These are phyloP conservation scores for Lasioglossum calceatum DNA, from an alignment of 2,888 invertebrate genomes.

Conservation along the genomic window DNA sequence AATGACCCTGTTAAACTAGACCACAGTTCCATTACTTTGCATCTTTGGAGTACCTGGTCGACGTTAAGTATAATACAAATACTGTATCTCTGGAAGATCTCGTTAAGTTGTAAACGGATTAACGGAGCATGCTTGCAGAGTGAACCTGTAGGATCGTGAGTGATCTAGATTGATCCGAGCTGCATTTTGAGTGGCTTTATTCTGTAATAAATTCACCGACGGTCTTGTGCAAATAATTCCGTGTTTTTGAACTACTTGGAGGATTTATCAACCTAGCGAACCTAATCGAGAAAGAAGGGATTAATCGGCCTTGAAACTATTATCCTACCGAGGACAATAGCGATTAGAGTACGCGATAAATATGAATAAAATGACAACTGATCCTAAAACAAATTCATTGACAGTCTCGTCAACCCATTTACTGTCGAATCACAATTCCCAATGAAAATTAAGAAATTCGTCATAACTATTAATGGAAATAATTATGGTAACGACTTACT, in stretches of 20 bases:
- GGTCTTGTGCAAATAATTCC: neutral
- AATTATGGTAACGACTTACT: no score
- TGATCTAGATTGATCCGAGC: neutral
- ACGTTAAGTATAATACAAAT: neutral
- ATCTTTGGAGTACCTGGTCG: neutral
- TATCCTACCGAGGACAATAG: no score
- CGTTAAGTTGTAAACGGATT: neutral
- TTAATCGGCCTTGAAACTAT: neutral
- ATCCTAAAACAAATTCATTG: no score
- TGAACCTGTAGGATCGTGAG: neutral
- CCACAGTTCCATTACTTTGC: neutral
- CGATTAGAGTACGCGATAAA: no score
- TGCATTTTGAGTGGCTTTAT: neutral
- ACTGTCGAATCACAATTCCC: no score
- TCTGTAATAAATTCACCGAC: neutral
- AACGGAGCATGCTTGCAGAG: neutral
- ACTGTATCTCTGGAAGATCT: neutral
- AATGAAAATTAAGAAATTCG: no score
- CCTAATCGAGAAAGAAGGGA: neutral
- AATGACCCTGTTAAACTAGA: neutral
- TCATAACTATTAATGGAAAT: no score
- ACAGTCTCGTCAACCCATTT: no score
- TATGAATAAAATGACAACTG: no score
- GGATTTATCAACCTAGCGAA: neutral
- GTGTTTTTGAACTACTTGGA: neutral